Evolutionary conservation across 1,140 invertebrate species (phyloP), one percentile per base, ranked within the genome.

Genomic region (Lordiphosa mommai): DNA sequence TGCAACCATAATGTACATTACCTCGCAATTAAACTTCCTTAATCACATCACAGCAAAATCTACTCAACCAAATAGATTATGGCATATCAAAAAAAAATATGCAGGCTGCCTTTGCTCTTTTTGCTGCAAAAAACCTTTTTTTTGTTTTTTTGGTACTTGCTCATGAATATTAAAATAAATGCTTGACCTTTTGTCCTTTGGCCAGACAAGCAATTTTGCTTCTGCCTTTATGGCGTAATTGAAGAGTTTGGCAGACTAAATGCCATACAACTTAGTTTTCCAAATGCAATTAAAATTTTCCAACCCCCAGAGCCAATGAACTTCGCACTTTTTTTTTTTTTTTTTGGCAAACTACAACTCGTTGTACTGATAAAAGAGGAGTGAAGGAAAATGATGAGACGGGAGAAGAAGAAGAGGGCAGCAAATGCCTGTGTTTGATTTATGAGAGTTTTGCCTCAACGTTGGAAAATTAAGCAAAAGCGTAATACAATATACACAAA

Each of bases 241-340:
- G 66, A 53, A 44, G 43, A 72, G 55, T 79, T 65, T 73, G 69
- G 66, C 76, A 74, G 61, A 60, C 56, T 50, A 50, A 66, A 73
- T 47, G 29, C 13, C 44, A 72, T 73, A 60, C 79, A 80, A 71
- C 72, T 77, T 60, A 41, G 30, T 40, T 63, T 64, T 49, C 40
- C 68, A 63, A 82, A 82, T 82, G 76, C 79, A 84, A 82, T 82
- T 82, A 82, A 82, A 82, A 80, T 84, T 60, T 77, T 67, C 23
- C 7, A 14, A 34, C 44, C 44, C 10, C 20, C 4, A 37, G 10
- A 76, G 76, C 77, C 77, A 84, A 82, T 82, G 76, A 82, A 80
- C 76, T 84, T 67, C 52, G 65, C 44, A 53, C 29, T 37, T 58
- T 57, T 59, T 65, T 29, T 29, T 27, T 27, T 41, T 10, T 34